Evolutionary conservation across 2,113 vertebrate species (phyloP).

Genomic region (Oryzias woworae): DNA sequence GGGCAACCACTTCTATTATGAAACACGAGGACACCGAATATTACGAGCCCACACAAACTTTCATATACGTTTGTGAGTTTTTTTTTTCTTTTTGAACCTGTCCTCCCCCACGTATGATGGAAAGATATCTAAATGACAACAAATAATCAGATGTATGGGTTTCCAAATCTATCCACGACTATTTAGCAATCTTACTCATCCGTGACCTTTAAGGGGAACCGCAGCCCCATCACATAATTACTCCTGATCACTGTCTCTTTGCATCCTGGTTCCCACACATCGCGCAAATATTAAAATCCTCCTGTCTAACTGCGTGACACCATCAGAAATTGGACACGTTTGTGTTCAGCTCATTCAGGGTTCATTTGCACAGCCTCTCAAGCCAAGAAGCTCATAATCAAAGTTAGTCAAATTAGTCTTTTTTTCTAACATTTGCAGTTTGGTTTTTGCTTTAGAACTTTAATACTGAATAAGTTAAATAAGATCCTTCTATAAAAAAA

Average conservation of each 20-base stretch:
- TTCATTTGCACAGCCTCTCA: not conserved
- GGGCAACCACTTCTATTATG: too few relatives aligned
- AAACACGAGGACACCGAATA: too few relatives aligned
- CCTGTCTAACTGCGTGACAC: slow-evolving; percentile 50
- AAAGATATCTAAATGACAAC: not conserved
- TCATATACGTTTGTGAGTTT: not conserved
- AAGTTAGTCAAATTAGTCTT: too few relatives aligned
- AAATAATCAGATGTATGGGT: not conserved
- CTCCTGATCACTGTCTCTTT: slow-evolving; percentile 60
- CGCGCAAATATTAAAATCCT: slow-evolving; percentile 64
- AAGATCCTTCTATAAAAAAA: too few relatives aligned
- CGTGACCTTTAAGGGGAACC: slow-evolving; percentile 63
- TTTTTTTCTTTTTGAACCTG: not conserved
- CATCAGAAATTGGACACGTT: slow-evolving; percentile 4
- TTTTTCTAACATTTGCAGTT: too few relatives aligned
- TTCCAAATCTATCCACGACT: slow-evolving; percentile 13
- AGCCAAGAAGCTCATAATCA: too few relatives aligned
- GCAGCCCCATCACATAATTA: slow-evolving; percentile 58
- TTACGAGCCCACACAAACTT: not conserved
- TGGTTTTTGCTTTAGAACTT: too few relatives aligned
- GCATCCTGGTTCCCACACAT: slow-evolving; percentile 73
- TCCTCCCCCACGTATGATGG: too few relatives aligned
- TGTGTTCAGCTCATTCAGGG: not conserved
- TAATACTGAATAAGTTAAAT: too few relatives aligned
- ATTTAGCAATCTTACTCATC: slow-evolving; percentile 35